phyloP scores from a whole-genome alignment of 2,113 vertebrate genomes.

The Macroglossus sobrinus region DNA sequence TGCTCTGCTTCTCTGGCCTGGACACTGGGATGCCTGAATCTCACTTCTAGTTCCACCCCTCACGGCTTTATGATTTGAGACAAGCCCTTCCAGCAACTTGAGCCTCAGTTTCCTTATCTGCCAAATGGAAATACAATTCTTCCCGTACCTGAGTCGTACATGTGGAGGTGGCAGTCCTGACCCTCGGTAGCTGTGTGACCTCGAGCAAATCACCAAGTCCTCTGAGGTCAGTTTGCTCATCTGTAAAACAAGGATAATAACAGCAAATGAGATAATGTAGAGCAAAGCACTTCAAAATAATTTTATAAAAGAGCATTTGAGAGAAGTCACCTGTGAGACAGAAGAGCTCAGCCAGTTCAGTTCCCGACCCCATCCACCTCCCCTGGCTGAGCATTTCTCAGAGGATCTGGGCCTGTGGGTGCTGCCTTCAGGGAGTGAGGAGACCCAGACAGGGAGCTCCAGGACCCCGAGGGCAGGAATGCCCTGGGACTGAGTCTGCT shows the following conservation, averaged over 20 bases:
- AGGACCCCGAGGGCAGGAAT: constrained; percentile 2
- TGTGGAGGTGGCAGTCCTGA: background rate
- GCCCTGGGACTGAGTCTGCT: background rate
- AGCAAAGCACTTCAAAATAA: background rate
- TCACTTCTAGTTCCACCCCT: background rate
- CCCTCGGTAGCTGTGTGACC: background rate
- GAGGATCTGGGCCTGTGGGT: background rate
- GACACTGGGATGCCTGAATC: background rate
- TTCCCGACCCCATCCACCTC: background rate
- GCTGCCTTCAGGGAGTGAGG: background rate
- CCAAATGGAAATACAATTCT: background rate
- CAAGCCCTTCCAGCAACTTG: background rate
- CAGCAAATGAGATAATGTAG: background rate
- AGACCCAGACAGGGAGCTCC: background rate
- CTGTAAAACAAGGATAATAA: constrained; percentile 18
- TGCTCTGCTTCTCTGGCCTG: background rate
- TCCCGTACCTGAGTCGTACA: background rate
- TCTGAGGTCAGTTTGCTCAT: background rate
- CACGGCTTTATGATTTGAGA: background rate
- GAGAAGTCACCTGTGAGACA: constrained; percentile 35
- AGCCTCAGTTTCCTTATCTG: background rate
- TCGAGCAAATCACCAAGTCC: background rate
- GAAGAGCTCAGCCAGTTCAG: background rate
- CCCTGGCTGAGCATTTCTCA: background rate
- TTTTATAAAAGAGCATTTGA: background rate